Evolutionary conservation across 2,113 vertebrate genomes (phyloP).

Genomic region (Anarhynchus alexandrinus): DNA sequence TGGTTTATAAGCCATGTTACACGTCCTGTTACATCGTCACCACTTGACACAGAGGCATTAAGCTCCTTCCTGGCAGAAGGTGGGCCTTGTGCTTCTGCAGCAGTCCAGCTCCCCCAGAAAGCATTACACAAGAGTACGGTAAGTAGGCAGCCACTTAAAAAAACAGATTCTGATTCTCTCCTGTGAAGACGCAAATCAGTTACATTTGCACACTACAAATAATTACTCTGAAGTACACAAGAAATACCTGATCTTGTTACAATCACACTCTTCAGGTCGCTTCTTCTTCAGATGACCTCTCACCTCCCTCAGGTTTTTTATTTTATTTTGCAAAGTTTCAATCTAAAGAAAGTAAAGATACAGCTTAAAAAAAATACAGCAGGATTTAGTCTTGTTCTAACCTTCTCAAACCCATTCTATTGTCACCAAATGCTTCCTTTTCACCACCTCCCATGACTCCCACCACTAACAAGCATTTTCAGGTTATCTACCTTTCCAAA

Average conservation of each 20-base stretch:
- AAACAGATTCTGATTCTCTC: background rate
- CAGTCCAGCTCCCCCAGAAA: background rate
- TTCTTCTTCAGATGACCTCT: constrained; percentile 93
- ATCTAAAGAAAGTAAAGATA: constrained; percentile 73
- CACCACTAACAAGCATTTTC: background rate
- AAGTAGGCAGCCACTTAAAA: background rate
- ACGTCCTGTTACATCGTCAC: background rate
- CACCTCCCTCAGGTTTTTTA: constrained; percentile 94
- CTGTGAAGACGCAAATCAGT: background rate
- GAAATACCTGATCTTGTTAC: constrained; percentile 82
- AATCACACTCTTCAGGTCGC: constrained; percentile 91
- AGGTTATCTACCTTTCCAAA: background rate
- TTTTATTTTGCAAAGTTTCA: constrained; percentile 96
- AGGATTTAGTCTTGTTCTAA: background rate
- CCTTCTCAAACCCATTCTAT: background rate
- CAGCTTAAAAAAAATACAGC: background rate
- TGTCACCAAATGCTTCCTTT: background rate
- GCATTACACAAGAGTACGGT: rapidly evolving
- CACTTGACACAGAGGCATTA: background rate
- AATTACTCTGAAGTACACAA: background rate
- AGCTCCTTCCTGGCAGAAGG: background rate
- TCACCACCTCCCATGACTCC: background rate
- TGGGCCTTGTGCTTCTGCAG: background rate
- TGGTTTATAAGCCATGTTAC: background rate
- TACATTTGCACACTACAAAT: background rate